Conservation (phyloP, 1,140 invertebrate genomes). For the Bombus confusus region DNA sequence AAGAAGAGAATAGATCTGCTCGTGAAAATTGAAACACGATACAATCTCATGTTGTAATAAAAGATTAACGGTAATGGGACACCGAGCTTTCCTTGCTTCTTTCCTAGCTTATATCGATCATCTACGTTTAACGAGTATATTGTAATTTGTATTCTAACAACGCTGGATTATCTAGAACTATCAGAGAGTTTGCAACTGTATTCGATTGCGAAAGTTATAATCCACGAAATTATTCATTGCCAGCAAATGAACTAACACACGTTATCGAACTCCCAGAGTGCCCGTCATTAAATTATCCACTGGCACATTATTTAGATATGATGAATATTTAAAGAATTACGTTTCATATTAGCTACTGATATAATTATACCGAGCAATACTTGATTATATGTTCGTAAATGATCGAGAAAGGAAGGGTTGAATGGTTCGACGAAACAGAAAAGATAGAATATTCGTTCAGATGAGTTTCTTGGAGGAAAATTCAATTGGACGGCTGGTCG, state of each 20-base stretch:
- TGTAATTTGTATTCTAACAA: background rate
- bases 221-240: background rate
- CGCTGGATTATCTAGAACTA: background rate
- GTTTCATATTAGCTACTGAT: background rate
- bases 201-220: background rate
- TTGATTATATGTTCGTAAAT: background rate
- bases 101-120: background rate
- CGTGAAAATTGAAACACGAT: background rate
- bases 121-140: background rate
- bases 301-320: background rate
- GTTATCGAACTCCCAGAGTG: background rate
- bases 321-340: background rate
- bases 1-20: background rate
- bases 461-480: constrained; percentile 21
- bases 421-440: background rate
- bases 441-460: background rate
- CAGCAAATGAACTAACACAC: background rate
- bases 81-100: background rate
- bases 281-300: background rate
- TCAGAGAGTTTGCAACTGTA: background rate
- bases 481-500: constrained; percentile 23
- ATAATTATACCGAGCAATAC: background rate
- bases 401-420: background rate
- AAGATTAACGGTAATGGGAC: too few species aligned
- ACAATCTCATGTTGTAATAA: background rate